Evolutionary conservation across 2,888 invertebrate genomes (phyloP), one percentile per base, ranked within the genome.

Genomic region (Eumerus sabulonum): DNA sequence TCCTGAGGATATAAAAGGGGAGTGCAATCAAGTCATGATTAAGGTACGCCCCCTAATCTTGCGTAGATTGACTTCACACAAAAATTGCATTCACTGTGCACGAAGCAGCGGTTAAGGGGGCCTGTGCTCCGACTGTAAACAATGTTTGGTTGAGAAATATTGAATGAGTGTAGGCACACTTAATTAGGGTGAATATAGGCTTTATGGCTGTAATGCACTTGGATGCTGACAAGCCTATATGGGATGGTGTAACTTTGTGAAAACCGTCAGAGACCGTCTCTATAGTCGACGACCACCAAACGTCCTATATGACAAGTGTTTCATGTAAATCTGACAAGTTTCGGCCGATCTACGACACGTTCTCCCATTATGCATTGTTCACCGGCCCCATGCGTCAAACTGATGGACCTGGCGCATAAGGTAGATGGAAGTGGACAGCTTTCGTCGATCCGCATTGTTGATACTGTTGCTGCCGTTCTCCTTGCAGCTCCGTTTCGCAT

Each of bases 21-120:
- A 81, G 86, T 85, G 82, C 85, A 86, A 86, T 86, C 86, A 85
- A 85, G 85, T 84, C 86, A 84, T 86, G 87, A 87, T 87, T 86
- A 86, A 85, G 86, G 85, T 84, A 86, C 87, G 87, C 86, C 84
- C 86, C 77, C 83, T 83, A 83, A 84, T 82, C 81, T 83, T 83
- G 76, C 63, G 54, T 66, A 82, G 82, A 82, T 82, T 82, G 82
- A 82, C 82, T 82, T 82, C 83, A 76, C 82, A 82, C 82, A 83
- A 62, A 81, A 81, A 76, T 72, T 81, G 17, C 68, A 51, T 74
- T 64, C 79, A 79, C 79, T 70, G 82, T 82, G 81, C 81, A 82
- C 81, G 81, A 71, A 82, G 79, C 76, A 47, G 59, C 70, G 71
- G 44, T 73, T 47, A 71, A 56, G 47, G 74, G 53, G 40, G 12